These are phyloP conservation scores for Megalopta genalis DNA, from an alignment of 1,140 invertebrate species.

Conservation along the genomic window DNA sequence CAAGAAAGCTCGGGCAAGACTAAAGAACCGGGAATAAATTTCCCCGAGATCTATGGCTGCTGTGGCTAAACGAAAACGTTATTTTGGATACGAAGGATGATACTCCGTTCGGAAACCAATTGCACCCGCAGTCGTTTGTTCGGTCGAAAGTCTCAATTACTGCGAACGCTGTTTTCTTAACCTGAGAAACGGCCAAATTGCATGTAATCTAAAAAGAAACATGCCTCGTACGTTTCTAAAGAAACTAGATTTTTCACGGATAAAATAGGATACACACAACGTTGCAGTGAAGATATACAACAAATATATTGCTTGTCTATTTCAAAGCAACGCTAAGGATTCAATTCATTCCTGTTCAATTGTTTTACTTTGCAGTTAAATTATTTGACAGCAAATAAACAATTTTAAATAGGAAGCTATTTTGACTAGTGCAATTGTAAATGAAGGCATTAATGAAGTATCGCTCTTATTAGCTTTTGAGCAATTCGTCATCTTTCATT, in stretches of 20 bases:
- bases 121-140: neutral
- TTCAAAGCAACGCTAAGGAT: too few relatives aligned
- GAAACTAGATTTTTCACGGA: too few relatives aligned
- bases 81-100: conserved; percentile 28
- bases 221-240: too few relatives aligned
- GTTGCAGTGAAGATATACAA: too few relatives aligned
- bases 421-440: neutral
- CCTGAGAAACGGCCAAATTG: neutral
- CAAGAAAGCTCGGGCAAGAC: conserved; percentile 9
- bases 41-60: conserved; percentile 41
- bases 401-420: too few relatives aligned
- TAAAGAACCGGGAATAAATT: conserved; percentile 53
- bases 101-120: neutral
- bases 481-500: neutral
- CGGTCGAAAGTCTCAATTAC: neutral
- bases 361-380: too few relatives aligned
- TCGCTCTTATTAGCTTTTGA: neutral
- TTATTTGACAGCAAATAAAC: too few relatives aligned
- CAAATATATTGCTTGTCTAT: too few relatives aligned
- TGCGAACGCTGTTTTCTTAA: neutral
- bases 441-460: neutral
- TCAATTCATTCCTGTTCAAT: too few relatives aligned
- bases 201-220: neutral
- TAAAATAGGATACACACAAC: too few relatives aligned
- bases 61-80: conserved; percentile 52